Conservation (phyloP, 1,140 invertebrate genomes). For the Drosophila kanapiae region DNA sequence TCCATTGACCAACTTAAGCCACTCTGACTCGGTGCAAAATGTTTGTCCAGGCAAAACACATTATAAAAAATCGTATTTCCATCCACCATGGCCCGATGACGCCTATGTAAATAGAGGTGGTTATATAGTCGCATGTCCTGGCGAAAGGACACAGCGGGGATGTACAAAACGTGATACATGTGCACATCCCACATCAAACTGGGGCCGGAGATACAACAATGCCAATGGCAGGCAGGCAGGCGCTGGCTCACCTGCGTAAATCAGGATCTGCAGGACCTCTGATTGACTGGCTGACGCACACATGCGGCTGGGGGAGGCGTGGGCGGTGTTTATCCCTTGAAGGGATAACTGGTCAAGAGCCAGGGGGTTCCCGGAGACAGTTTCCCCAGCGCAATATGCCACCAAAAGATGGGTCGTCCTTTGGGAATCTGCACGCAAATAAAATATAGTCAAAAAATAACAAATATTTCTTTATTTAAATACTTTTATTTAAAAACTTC, state of each 20-base stretch:
- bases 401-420: conserved; percentile 7
- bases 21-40: conserved; percentile 40
- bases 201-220: conserved; percentile 59
- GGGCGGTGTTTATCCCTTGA: background rate
- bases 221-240: conserved; percentile 39
- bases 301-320: background rate
- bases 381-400: conserved; percentile 26
- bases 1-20: conserved; percentile 54
- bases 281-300: conserved; percentile 72
- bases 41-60: conserved; percentile 52
- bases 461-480: too few species aligned
- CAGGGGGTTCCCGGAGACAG: background rate
- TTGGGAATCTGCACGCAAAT: conserved; percentile 13
- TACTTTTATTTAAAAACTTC: too few species aligned
- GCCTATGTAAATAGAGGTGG: conserved; percentile 46
- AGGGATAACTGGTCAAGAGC: conserved; percentile 63
- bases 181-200: conserved; percentile 29
- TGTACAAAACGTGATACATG: conserved; percentile 33
- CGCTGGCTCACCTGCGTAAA: conserved; percentile 68
- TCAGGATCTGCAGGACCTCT: conserved; percentile 71
- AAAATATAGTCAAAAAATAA: conserved; percentile 24
- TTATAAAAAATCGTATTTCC: conserved; percentile 28
- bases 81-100: conserved; percentile 43
- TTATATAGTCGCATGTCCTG: conserved; percentile 28
- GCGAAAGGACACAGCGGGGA: background rate